A percentile compares a stretch with the other conserved stretches of the same genome.
Evolutionary conservation across 2,888 invertebrate species (phyloP).

Genomic region (Chrysotoxum bicinctum): DNA sequence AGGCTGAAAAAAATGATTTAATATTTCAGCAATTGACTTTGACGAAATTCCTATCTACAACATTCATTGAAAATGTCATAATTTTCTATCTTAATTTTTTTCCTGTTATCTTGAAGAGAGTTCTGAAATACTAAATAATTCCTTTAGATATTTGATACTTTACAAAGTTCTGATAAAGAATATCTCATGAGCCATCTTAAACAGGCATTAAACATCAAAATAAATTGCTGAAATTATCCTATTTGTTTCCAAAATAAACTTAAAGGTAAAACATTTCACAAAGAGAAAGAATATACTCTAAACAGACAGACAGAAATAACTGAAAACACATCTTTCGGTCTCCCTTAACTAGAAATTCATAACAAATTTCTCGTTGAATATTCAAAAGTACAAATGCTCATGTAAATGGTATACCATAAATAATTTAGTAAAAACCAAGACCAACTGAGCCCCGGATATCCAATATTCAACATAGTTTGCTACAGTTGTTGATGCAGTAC

Average conservation of each 20-base stretch:
- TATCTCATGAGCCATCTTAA: not conserved
- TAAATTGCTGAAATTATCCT: not conserved
- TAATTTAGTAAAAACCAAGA: constrained; percentile 43
- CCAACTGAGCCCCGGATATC: constrained; percentile 22
- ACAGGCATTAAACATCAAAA: not conserved
- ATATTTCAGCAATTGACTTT: no score
- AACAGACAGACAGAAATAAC: not conserved
- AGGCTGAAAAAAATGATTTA: no score
- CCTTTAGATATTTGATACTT: no score
- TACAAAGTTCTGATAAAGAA: not conserved
- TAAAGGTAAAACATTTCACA: not conserved
- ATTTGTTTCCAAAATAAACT: not conserved
- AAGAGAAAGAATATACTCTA: not conserved
- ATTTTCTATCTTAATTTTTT: no score
- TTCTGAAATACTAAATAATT: no score
- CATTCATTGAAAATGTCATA: no score
- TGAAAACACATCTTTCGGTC: constrained; percentile 16
- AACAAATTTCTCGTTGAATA: constrained; percentile 58
- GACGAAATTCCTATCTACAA: no score
- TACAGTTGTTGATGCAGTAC: constrained; percentile 24
- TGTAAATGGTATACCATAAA: constrained; percentile 66
- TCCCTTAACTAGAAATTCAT: constrained; percentile 41
- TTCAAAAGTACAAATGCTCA: constrained; percentile 60
- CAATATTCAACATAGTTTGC: constrained; percentile 39
- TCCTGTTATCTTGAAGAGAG: no score